Conservation (phyloP, 2,888 invertebrate genomes). For the Dryobotodes eremita region DNA sequence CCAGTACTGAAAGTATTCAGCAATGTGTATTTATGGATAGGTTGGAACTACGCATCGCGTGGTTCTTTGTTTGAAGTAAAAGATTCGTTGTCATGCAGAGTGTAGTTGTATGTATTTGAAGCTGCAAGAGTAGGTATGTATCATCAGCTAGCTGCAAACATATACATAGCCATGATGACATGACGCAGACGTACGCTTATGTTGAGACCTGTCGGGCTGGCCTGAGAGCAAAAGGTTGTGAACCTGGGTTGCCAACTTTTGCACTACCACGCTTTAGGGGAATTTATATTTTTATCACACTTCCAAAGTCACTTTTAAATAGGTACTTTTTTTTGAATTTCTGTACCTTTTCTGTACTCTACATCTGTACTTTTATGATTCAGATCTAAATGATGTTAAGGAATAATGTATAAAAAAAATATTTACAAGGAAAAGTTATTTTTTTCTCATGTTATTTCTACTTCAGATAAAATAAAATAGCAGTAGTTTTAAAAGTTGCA, state of each 20-base stretch:
- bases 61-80: conserved; percentile 30
- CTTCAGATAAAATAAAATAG: background rate
- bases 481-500: background rate
- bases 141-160: conserved; percentile 64
- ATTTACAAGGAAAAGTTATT: background rate
- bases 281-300: background rate
- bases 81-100: conserved; percentile 23
- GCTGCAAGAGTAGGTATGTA: conserved; percentile 41
- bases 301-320: background rate
- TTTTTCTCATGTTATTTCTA: background rate
- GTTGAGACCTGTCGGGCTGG: conserved; percentile 82
- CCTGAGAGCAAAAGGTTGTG: conserved; percentile 85
- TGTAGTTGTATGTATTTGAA: conserved; percentile 29
- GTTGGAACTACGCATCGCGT: conserved; percentile 24
- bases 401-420: background rate
- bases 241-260: conserved; percentile 76
- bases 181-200: conserved; percentile 77
- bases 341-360: too few relatives aligned
- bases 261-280: conserved; percentile 59
- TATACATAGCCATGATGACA: conserved; percentile 72
- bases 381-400: too few relatives aligned
- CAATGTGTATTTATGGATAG: conserved; percentile 19
- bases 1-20: conserved; percentile 59
- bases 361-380: background rate
- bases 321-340: background rate